These are phyloP conservation scores for Zoroaster sp. DNA, from an alignment of 53 echinoderm and acorn worm species.

Conservation along the genomic window DNA sequence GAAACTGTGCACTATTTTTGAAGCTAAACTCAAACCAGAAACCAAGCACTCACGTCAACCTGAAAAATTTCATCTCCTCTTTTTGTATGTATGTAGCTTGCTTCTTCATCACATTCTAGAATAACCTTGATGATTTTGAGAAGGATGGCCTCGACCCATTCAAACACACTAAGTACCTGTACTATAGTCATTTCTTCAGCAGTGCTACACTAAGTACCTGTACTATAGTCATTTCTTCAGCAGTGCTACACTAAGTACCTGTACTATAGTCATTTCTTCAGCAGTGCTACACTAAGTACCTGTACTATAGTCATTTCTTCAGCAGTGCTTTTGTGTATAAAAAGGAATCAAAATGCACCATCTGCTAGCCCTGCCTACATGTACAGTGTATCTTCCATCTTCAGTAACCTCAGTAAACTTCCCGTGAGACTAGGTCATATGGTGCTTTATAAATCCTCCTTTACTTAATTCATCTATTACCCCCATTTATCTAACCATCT, in stretches of 20 bases:
- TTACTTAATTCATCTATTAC: constrained; percentile 35
- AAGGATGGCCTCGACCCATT: not conserved
- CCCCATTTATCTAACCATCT: constrained; percentile 30
- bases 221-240: constrained; percentile 36
- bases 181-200: constrained; percentile 36
- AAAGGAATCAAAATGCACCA: not conserved
- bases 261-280: no score
- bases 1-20: no score
- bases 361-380: constrained; percentile 18
- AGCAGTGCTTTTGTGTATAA: constrained; percentile 4
- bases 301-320: constrained; percentile 31
- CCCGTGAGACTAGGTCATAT: constrained; percentile 16
- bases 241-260: not conserved
- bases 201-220: no score
- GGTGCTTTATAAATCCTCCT: not conserved
- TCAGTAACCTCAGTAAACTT: not conserved
- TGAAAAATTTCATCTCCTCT: not conserved
- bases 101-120: not conserved
- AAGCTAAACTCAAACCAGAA: no score
- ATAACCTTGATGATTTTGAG: not conserved
- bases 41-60: not conserved
- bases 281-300: not conserved
- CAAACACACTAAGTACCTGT: not conserved
- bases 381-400: not conserved
- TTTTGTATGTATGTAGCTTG: no score